These are phyloP conservation scores for Drosophila kanekoi DNA, from an alignment of 2,888 invertebrate genomes.

Conservation along the genomic window DNA sequence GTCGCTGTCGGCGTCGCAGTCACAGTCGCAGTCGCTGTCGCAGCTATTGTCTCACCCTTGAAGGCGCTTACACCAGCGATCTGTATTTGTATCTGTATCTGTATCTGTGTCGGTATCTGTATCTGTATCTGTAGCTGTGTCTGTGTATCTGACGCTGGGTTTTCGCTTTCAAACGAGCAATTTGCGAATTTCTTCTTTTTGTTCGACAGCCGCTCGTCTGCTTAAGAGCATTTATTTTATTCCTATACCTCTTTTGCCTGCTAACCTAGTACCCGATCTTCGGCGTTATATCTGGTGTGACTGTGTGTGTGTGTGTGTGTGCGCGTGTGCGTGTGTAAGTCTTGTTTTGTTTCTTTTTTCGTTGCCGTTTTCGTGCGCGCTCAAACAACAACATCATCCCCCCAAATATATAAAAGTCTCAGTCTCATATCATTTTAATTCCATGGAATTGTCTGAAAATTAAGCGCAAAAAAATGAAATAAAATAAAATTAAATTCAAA, in stretches of 20 bases:
- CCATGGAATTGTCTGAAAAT: constrained; percentile 75
- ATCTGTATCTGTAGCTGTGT: constrained; percentile 27
- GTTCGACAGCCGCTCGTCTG: constrained; percentile 43
- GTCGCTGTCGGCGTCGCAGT: constrained; percentile 28
- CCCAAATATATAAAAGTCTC: constrained; percentile 29
- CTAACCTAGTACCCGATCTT: constrained; percentile 77
- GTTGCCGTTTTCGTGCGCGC: constrained; percentile 38
- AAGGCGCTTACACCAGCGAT: constrained; percentile 72
- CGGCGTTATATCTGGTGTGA: constrained; percentile 32
- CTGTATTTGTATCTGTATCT: constrained; percentile 29
- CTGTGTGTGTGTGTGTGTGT: constrained; percentile 31
- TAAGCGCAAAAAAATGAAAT: constrained; percentile 41
- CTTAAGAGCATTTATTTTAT: constrained; percentile 47
- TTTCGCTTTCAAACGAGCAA: constrained; percentile 79
- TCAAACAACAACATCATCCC: constrained; percentile 41
- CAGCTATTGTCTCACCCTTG: constrained; percentile 70
- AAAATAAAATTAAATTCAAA: constrained; percentile 9
- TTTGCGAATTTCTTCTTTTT: constrained; percentile 76
- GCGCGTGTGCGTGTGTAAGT: constrained; percentile 51
- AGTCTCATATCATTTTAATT: constrained; percentile 72
- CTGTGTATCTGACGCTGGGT: constrained; percentile 58
- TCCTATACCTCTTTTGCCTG: constrained; percentile 60
- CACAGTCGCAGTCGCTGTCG: constrained; percentile 18
- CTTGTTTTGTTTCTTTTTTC: constrained; percentile 54
- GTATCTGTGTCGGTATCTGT: constrained; percentile 20